A percentile compares a stretch with the other conserved stretches of the same genome.
phyloP scores from a whole-genome alignment of 2,888 invertebrate genomes.

The Parasteatoda lunata region DNA sequence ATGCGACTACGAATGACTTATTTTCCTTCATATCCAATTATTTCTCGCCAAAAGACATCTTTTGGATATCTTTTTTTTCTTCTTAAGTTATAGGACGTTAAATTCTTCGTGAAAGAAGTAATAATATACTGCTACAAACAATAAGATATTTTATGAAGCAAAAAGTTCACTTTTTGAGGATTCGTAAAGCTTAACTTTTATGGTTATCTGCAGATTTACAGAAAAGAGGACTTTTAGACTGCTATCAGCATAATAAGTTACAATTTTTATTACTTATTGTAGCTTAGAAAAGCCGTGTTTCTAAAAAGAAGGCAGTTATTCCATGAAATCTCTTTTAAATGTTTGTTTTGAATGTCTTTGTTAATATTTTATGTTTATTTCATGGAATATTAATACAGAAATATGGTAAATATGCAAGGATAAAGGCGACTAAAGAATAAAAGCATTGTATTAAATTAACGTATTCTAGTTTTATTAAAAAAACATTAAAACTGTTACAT shows the following conservation, averaged over 20 bases:
- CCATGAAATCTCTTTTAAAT: too few relatives aligned
- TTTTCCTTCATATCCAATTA: conserved; percentile 31
- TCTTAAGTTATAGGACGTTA: conserved; percentile 11
- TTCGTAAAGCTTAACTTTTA: not conserved
- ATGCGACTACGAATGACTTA: conserved; percentile 4
- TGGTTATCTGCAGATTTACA: not conserved
- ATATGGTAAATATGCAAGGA: too few relatives aligned
- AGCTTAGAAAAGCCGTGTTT: not conserved
- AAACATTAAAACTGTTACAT: too few relatives aligned
- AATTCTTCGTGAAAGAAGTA: conserved; percentile 10
- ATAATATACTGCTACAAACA: conserved; percentile 12
- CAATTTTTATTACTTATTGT: not conserved
- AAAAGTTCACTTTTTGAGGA: conserved; percentile 22
- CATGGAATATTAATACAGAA: too few relatives aligned
- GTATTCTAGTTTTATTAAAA: too few relatives aligned
- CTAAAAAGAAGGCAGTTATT: too few relatives aligned
- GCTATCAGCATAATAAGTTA: not conserved
- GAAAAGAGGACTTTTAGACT: not conserved
- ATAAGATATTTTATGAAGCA: conserved; percentile 12
- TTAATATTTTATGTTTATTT: too few relatives aligned
- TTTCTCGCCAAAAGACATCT: conserved; percentile 20
- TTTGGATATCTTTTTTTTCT: conserved; percentile 20
- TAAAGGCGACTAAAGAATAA: too few relatives aligned
- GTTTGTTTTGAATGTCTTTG: too few relatives aligned
- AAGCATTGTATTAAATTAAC: too few relatives aligned